Evolutionary conservation across 2,113 vertebrate species (phyloP).

Genomic region (Bubo blakistoni): DNA sequence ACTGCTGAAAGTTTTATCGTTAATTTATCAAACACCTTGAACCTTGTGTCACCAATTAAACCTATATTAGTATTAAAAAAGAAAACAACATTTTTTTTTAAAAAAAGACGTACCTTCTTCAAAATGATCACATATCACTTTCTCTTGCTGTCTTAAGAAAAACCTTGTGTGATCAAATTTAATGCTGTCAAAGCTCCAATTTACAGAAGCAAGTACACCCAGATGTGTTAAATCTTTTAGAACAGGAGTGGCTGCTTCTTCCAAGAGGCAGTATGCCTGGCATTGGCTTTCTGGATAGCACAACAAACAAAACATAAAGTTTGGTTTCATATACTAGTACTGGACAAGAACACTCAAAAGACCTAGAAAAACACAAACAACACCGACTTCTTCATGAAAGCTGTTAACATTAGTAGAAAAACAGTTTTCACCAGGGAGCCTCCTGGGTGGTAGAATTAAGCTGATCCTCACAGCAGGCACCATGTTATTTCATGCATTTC

Average conservation of each 20-base stretch:
- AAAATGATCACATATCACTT: slow-evolving; percentile 62
- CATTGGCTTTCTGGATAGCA: slow-evolving; percentile 72
- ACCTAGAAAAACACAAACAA: not conserved
- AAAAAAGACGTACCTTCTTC: slow-evolving; percentile 57
- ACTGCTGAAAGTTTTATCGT: not conserved
- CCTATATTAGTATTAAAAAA: not conserved
- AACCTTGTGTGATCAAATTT: slow-evolving; percentile 76
- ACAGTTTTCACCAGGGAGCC: not conserved
- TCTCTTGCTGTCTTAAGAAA: slow-evolving; percentile 80
- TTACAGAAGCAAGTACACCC: slow-evolving; percentile 40
- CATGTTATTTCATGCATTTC: not conserved
- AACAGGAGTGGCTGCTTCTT: slow-evolving; percentile 67
- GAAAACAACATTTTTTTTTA: not conserved
- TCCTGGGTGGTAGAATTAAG: not conserved
- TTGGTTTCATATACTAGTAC: not conserved
- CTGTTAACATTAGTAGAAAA: not conserved
- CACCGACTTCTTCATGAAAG: not conserved
- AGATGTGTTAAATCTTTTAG: slow-evolving; percentile 59
- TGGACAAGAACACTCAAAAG: not conserved
- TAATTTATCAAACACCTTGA: not conserved
- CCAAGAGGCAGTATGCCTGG: slow-evolving; percentile 70
- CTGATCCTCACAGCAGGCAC: not conserved
- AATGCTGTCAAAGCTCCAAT: slow-evolving; percentile 72
- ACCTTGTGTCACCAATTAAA: not conserved
- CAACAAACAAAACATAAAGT: not conserved